These are phyloP conservation scores for Trachelus stipa DNA, from an alignment of 2,888 invertebrate genomes.

Conservation along the genomic window DNA sequence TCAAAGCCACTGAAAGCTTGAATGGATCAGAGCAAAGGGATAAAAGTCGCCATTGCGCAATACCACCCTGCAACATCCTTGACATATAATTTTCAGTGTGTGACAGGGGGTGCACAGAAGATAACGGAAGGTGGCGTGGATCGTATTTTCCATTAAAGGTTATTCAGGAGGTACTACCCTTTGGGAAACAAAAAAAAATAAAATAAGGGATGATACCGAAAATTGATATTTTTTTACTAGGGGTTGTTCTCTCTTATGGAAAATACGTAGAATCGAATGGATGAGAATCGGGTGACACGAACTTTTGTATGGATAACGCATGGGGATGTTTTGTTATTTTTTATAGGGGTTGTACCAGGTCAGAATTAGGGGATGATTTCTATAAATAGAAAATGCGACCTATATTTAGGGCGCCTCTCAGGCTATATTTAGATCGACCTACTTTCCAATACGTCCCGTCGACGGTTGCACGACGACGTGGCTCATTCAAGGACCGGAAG, in stretches of 20 bases:
- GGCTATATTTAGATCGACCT: constrained; percentile 32
- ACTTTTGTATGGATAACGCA: not conserved
- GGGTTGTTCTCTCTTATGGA: not conserved
- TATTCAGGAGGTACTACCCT: not conserved
- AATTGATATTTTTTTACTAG: not conserved
- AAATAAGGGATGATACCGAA: not conserved
- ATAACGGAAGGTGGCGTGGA: not conserved
- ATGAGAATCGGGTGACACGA: not conserved
- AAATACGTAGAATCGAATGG: not conserved
- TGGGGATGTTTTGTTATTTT: not conserved
- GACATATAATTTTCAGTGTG: not conserved
- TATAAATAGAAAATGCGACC: constrained; percentile 31
- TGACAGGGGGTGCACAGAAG: not conserved
- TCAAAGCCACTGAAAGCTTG: not conserved
- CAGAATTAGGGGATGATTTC: constrained; percentile 24
- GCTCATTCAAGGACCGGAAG: constrained; percentile 3
- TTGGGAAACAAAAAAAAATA: not conserved
- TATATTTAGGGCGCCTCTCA: constrained; percentile 23
- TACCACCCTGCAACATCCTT: not conserved
- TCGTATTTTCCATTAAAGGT: not conserved
- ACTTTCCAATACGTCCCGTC: constrained; percentile 11
- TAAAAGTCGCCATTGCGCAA: not conserved
- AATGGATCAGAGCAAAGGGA: not conserved
- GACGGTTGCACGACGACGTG: not conserved
- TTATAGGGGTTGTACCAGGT: not conserved